Evolutionary conservation across 2,113 vertebrate genomes (phyloP), one percentile per base, ranked within the genome.

Genomic region (Catharus fuscescens): DNA sequence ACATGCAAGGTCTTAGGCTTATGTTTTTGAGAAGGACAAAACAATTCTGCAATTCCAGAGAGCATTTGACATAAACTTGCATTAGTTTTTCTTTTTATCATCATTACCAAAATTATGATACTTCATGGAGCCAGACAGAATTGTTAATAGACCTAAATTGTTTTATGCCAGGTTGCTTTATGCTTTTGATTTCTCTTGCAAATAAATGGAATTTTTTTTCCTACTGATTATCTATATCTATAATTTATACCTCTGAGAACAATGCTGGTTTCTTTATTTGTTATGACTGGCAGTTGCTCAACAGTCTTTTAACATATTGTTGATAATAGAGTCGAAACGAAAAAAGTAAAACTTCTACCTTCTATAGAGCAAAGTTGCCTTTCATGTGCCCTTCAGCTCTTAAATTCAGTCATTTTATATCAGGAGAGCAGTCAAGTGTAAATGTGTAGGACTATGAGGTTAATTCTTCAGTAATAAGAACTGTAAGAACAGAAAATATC

Each of bases 51-150:
- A 89, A 24, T 86, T 93, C 26, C 19, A 72, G 52, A 38, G n/a
- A 76, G 9, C 31, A 73, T 18, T 66, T 82, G 54, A 72, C 42
- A 80, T 88, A 90, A 91, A 80, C 52, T 54, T 90, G 18, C 9
- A 90, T 81, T 80, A 76, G 25, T 62, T 88, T 90, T 78, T 50
- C 59, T 85, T 67, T 92, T 84, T 78, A 40, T 80, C 65, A 86
- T 86, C 38, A 38, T 92, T 92, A 91, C 19, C 21, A 84, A 76
- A 91, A 80, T 64, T 57, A 72, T 38, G 29, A 67, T 67, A 32
- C 38, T 88, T 90, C 54, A 61, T 59, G 44, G 45, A 93, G 52
- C 47, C 64, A 6, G 72, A 64, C 11, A 80, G 32, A 80, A 86
- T 85, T 24, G 4, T 52, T 92, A 88, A 78, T 69, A 80, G 38